phyloP scores from a whole-genome alignment of 2,797 vertebrate species.

The Dermochelys coriacea region DNA sequence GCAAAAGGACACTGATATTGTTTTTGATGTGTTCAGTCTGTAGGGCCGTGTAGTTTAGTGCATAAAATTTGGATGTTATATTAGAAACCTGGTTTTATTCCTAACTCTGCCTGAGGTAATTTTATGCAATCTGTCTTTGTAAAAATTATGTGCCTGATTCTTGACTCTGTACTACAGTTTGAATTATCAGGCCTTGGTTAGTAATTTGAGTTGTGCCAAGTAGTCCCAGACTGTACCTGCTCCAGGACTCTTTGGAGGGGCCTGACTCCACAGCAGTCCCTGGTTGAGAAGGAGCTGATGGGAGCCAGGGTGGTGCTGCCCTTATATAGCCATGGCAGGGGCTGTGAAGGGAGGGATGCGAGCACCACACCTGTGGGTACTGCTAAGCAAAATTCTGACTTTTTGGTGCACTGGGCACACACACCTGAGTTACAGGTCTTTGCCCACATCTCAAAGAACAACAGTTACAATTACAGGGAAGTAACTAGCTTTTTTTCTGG shows the following conservation, averaged over 20 bases:
- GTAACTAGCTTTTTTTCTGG: background rate
- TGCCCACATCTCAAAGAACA: background rate
- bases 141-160: background rate
- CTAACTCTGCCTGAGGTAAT: background rate
- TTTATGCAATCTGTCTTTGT: constrained; percentile 4
- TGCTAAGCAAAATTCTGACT: background rate
- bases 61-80: rapidly evolving
- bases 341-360: background rate
- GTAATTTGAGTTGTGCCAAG: background rate
- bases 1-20: background rate
- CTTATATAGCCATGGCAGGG: background rate
- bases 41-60: background rate
- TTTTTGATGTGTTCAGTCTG: background rate
- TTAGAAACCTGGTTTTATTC: background rate
- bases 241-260: background rate
- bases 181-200: background rate
- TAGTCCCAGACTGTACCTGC: background rate
- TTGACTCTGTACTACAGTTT: background rate
- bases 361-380: background rate
- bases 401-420: background rate
- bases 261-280: background rate
- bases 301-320: background rate
- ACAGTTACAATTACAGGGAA: background rate
- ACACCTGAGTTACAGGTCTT: background rate
- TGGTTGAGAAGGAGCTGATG: background rate